phyloP scores from a whole-genome alignment of 2,113 vertebrate species.

The Synodontis membranacea region DNA sequence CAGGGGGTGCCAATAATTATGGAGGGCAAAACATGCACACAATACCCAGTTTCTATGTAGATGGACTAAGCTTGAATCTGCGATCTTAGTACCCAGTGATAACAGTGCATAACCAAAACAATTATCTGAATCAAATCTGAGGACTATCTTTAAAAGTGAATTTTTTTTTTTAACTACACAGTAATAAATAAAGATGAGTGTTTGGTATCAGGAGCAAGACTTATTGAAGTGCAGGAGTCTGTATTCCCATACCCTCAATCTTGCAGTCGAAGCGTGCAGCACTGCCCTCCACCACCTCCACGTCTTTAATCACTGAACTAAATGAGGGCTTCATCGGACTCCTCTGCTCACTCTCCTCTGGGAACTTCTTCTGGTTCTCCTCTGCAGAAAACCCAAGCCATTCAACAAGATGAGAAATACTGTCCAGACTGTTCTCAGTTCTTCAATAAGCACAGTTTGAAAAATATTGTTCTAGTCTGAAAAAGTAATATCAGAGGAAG shows the following conservation, averaged over 20 bases:
- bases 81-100: not conserved
- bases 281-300: conserved; percentile 96
- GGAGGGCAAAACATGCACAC: not conserved
- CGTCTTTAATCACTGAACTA: conserved; percentile 85
- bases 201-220: not conserved
- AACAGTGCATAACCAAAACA: not conserved
- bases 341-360: conserved; percentile 83
- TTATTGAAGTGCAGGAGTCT: not conserved
- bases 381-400: conserved; percentile 66
- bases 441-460: not conserved
- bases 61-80: not conserved
- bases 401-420: not conserved
- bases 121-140: not conserved
- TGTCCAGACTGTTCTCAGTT: not conserved
- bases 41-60: too few species aligned
- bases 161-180: not conserved
- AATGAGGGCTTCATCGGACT: conserved; percentile 87
- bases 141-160: not conserved
- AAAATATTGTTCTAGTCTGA: not conserved
- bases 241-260: conserved; percentile 86
- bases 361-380: conserved; percentile 81
- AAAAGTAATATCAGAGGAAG: not conserved
- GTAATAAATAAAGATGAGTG: not conserved
- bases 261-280: conserved; percentile 98
- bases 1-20: too few species aligned